Base-by-base conservation (phyloP, 2,113 vertebrate species). In the Coptodon bakossiorum region DNA sequence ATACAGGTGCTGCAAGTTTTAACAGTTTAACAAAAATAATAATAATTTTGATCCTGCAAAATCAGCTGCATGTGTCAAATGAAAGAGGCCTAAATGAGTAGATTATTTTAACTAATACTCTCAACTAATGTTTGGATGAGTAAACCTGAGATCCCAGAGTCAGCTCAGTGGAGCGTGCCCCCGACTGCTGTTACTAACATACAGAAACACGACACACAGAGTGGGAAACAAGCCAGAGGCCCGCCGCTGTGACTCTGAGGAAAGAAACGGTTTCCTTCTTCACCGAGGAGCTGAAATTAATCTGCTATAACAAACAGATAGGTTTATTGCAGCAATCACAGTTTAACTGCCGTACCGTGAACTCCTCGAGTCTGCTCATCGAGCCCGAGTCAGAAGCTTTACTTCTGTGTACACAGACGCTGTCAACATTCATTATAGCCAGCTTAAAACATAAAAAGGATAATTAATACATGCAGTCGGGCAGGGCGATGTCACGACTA, bases 291-390 rank as follows among this genome's bases (percentile, higher is more conserved):
- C 83, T 89, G 22, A 73, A 76, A 84, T 85, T 53, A 83, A 88
- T 86, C 80, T 68, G 19, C 68, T 90, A 6, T 80, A 78, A 83
- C 80, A 81, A 89, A 80, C 48, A 8, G 57, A 80, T 68, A 61
- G 45, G 63, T 90, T 90, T 85, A 87, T 84, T 87, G 80, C 76
- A 80, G 78, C 27, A 40, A 81, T 86, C 68, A 12, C 45, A 84
- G 73, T 90, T 87, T 61, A 66, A 86, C 13, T 50, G 61, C 68
- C 8, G 19, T 27, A 38, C n/a, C 31, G 3, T 43, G 22, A 83
- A 53, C 48, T 52, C n/a, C 16, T 84, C 34, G n/a, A n/a, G 48
- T 85, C 31, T 53, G 76, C 56, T 86, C 43, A 52, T 9, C 22
- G 45, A 27, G 63, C 6, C 76, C 54, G 12, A 88, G 50, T 76